Conservation (phyloP, 2,888 invertebrate genomes). For the Piscicola geometra region DNA sequence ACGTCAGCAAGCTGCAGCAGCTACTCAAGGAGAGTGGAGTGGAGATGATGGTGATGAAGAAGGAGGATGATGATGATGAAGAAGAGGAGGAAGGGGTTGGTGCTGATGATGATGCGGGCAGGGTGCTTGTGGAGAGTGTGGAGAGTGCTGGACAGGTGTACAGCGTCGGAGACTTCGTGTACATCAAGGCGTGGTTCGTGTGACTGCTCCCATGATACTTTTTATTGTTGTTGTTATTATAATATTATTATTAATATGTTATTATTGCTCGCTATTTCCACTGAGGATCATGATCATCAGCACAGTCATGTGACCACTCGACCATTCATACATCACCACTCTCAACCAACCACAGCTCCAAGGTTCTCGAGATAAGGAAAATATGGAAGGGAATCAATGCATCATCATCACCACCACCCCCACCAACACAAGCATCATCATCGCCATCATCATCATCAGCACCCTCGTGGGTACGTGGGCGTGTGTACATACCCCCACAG, state of each 20-base stretch:
- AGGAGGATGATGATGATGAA: not conserved
- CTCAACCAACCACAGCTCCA: not conserved
- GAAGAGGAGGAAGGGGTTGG: not conserved
- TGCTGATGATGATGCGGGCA: not conserved
- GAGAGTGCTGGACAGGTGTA: constrained; percentile 69
- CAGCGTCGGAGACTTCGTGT: constrained; percentile 84
- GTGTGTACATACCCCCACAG: not conserved
- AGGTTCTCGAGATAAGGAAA: not conserved
- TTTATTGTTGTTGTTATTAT: not conserved
- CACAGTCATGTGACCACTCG: no score
- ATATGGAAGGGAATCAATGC: not conserved
- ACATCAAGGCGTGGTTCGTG: constrained; percentile 62
- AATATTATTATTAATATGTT: not conserved
- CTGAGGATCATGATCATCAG: no score
- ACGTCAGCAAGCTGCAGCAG: constrained; percentile 66
- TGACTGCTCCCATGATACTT: constrained; percentile 58
- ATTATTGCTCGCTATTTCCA: no score
- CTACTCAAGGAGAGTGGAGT: constrained; percentile 50
- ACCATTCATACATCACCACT: no score
- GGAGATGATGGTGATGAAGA: not conserved
- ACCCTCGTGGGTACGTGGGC: not conserved
- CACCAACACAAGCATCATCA: not conserved
- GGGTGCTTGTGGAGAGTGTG: not conserved
- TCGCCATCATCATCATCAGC: not conserved
- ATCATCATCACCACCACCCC: no score